Conservation (phyloP, 2,888 invertebrate genomes). For the Junonia oenone region DNA sequence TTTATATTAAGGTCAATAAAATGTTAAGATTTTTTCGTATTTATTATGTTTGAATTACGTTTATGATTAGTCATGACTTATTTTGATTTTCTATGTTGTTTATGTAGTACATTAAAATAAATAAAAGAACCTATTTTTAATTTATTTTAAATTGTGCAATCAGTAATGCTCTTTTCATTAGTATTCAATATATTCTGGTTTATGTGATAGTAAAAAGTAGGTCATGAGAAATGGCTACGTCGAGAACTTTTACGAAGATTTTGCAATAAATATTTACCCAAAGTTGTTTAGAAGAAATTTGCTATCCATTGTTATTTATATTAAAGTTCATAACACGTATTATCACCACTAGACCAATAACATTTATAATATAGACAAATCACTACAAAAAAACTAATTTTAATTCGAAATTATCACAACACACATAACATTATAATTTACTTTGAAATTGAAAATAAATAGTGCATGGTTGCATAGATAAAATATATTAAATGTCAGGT, state of each 20-base stretch:
- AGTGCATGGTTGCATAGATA: background rate
- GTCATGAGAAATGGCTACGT: conserved; percentile 35
- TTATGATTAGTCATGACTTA: no score
- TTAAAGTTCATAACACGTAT: conserved; percentile 31
- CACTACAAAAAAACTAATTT: background rate
- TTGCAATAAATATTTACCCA: conserved; percentile 44
- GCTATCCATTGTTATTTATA: conserved; percentile 54
- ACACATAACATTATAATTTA: background rate
- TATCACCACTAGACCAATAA: background rate
- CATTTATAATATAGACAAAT: conserved; percentile 10
- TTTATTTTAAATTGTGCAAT: background rate
- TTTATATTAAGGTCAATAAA: no score
- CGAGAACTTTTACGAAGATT: conserved; percentile 17
- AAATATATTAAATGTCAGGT: background rate
- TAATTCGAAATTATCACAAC: background rate
- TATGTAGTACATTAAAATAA: no score
- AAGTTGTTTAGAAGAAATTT: conserved; percentile 61
- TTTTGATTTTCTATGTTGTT: no score
- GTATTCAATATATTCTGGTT: background rate
- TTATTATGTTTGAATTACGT: no score
- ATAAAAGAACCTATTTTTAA: no score
- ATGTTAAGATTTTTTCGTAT: no score
- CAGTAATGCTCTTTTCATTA: background rate
- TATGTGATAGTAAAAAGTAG: conserved; percentile 25
- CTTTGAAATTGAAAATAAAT: background rate